phyloP scores from a whole-genome alignment of 2,113 vertebrate species.

The Clupea harengus region DNA sequence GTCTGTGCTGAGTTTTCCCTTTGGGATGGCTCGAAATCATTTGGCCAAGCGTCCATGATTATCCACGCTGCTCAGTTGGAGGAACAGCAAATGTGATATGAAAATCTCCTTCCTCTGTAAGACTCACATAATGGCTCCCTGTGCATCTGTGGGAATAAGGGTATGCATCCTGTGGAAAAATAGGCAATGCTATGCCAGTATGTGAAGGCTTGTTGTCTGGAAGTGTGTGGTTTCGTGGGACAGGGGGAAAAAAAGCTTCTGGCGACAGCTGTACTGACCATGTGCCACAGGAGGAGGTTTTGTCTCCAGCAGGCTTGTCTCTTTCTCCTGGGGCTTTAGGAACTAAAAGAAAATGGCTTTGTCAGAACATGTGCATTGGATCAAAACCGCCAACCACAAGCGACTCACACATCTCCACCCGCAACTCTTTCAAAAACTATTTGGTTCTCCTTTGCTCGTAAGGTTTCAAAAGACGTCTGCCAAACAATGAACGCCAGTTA shows the following conservation, averaged over 20 bases:
- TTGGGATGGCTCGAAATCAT: background rate
- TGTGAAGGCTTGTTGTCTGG: slow-evolving; percentile 41
- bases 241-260: slow-evolving; percentile 39
- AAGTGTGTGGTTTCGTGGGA: slow-evolving; percentile 48
- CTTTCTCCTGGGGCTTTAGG: slow-evolving; percentile 49
- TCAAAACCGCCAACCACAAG: background rate
- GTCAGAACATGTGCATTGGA: slow-evolving; percentile 46
- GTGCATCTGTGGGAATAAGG: slow-evolving; percentile 30
- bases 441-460: background rate
- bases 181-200: slow-evolving; percentile 38
- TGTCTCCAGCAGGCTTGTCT: slow-evolving; percentile 44
- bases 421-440: background rate
- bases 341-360: slow-evolving; percentile 44
- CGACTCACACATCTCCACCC: background rate
- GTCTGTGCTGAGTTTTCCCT: background rate
- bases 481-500: background rate
- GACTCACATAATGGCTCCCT: slow-evolving; percentile 42
- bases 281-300: slow-evolving; percentile 39
- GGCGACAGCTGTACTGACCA: slow-evolving; percentile 46
- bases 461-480: background rate
- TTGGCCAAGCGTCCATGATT: slow-evolving; percentile 36
- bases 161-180: slow-evolving; percentile 53
- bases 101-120: slow-evolving; percentile 32
- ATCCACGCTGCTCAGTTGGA: slow-evolving; percentile 39
- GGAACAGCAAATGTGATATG: slow-evolving; percentile 37